Conservation (phyloP, 2,888 invertebrate genomes). For the Seira sanloemensis region DNA sequence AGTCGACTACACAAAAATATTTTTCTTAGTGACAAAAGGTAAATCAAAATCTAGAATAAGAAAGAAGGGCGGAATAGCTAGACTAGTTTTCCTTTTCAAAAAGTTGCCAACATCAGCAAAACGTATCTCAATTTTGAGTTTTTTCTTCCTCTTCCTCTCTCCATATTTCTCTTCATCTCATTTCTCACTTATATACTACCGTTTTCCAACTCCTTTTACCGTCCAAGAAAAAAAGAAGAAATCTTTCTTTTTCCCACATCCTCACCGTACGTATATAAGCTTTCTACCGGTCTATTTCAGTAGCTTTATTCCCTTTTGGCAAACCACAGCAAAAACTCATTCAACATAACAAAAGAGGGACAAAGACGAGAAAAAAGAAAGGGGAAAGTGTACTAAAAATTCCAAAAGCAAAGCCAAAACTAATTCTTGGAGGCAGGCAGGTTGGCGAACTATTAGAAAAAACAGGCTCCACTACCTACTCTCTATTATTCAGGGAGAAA, state of each 20-base stretch:
- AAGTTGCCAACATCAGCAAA: slow-evolving; percentile 58
- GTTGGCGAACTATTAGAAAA: slow-evolving; percentile 44
- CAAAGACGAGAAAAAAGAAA: slow-evolving; percentile 34
- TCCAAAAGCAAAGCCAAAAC: slow-evolving; percentile 57
- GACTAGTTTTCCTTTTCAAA: slow-evolving; percentile 25
- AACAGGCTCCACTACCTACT: slow-evolving; percentile 11
- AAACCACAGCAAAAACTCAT: slow-evolving; percentile 58
- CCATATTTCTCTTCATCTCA: slow-evolving; percentile 16
- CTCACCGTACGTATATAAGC: background rate
- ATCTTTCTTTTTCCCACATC: slow-evolving; percentile 14
- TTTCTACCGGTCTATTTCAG: slow-evolving; percentile 37
- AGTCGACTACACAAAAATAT: background rate
- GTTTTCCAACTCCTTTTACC: background rate
- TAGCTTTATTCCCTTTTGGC: slow-evolving; percentile 50
- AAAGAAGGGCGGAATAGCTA: slow-evolving; percentile 40
- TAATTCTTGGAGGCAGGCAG: slow-evolving; percentile 31
- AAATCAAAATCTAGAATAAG: slow-evolving; percentile 50
- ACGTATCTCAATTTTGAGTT: slow-evolving; percentile 10
- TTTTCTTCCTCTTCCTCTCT: slow-evolving; percentile 8
- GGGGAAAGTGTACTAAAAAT: slow-evolving; percentile 54
- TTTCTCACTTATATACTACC: background rate
- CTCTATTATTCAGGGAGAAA: background rate
- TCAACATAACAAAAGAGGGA: slow-evolving; percentile 52
- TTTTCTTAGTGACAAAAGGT: slow-evolving; percentile 50
- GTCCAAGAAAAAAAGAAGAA: too few species aligned